phyloP scores from a whole-genome alignment of 2,797 vertebrate species.

The Sparidentex hasta region DNA sequence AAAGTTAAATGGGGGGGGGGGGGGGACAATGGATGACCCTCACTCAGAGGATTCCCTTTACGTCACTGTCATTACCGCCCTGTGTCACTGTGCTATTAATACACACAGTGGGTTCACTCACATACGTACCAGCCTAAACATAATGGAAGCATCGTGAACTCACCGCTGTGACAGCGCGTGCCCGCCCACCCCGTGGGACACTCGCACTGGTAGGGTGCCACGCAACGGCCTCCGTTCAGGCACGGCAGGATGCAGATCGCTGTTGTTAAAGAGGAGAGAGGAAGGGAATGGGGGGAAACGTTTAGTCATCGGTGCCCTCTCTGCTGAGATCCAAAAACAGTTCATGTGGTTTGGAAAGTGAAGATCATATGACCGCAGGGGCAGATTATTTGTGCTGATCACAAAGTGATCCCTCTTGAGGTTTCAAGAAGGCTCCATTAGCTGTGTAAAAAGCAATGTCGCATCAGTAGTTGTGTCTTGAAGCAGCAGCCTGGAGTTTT shows the following conservation, averaged over 20 bases:
- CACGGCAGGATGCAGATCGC: constrained; percentile 98
- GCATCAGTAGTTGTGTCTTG: neutral
- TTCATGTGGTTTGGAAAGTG: neutral
- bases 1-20: neutral
- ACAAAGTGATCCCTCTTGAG: neutral
- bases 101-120: neutral
- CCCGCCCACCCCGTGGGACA: constrained; percentile 94
- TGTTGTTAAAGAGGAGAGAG: constrained; percentile 61
- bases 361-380: neutral
- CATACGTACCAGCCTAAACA: neutral
- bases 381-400: neutral
- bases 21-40: neutral
- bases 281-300: constrained; percentile 4
- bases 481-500: neutral
- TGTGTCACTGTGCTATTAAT: neutral
- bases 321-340: neutral
- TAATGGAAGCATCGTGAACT: constrained; percentile 51
- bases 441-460: neutral
- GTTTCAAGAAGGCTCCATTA: neutral
- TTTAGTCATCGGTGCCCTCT: neutral
- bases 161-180: constrained; percentile 94
- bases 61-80: neutral
- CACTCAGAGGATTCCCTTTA: neutral
- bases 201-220: constrained; percentile 94
- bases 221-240: constrained; percentile 94